phyloP scores from a whole-genome alignment of 2,113 vertebrate species.

The Seriola aureovittata region DNA sequence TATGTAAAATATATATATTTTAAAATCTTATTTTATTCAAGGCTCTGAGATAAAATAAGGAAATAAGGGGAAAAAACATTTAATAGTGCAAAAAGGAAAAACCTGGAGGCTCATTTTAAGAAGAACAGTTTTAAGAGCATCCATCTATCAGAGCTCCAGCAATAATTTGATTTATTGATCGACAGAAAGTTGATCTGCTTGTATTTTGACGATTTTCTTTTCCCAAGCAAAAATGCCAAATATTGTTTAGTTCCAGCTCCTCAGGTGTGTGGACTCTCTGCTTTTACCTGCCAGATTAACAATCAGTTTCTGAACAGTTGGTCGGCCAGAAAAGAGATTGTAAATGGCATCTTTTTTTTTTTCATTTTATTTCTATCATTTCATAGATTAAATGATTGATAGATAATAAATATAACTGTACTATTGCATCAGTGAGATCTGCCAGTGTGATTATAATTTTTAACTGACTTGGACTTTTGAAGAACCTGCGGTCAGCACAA shows the following conservation, averaged over 20 bases:
- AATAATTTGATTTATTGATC: no score
- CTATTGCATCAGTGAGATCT: not conserved
- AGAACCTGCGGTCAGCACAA: constrained; percentile 12
- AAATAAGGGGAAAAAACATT: not conserved
- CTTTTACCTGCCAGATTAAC: not conserved
- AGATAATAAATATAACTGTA: not conserved
- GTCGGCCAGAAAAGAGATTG: not conserved
- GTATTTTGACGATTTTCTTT: not conserved
- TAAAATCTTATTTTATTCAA: not conserved
- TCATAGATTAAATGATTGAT: not conserved
- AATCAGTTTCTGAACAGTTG: not conserved
- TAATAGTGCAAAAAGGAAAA: no score
- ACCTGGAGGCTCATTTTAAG: no score
- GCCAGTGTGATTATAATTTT: not conserved
- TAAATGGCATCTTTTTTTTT: not conserved
- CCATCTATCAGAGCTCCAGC: no score
- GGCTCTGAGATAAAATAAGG: no score
- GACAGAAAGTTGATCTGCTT: no score
- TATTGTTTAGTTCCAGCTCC: not conserved
- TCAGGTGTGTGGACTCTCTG: no score
- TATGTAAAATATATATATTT: not conserved
- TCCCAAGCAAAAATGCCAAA: not conserved
- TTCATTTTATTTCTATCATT: no score
- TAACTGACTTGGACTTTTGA: not conserved
- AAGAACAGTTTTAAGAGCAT: no score